Conservation (phyloP, 2,888 invertebrate genomes). For the Brachyptera risi region DNA sequence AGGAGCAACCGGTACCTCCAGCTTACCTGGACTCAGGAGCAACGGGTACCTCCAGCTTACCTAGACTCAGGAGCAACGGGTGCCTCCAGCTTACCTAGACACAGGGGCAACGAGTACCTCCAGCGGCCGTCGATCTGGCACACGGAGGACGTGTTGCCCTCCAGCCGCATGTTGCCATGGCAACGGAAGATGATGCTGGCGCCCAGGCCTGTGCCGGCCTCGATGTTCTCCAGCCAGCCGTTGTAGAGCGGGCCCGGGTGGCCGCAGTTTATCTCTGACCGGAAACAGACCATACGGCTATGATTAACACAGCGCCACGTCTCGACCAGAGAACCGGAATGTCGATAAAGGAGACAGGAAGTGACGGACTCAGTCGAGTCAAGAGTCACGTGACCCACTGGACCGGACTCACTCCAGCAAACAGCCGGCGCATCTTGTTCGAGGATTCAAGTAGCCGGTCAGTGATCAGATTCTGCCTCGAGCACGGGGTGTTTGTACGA, state of each 20-base stretch:
- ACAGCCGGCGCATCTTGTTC: no score
- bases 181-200: conserved; percentile 92
- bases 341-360: no score
- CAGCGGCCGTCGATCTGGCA: conserved; percentile 93
- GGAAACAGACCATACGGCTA: conserved; percentile 32
- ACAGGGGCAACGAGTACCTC: conserved; percentile 89
- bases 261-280: conserved; percentile 92
- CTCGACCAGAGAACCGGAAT: no score
- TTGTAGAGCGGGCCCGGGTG: conserved; percentile 91
- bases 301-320: no score
- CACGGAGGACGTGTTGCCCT: conserved; percentile 83
- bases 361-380: no score
- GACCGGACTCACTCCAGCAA: no score
- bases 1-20: no score
- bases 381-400: no score
- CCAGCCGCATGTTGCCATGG: conserved; percentile 85
- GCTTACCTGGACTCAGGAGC: conserved; percentile 83
- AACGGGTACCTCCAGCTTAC: conserved; percentile 89
- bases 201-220: conserved; percentile 84
- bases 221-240: conserved; percentile 91
- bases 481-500: no score
- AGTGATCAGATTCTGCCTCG: no score
- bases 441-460: no score
- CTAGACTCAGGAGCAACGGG: conserved; percentile 87
- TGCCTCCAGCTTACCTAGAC: conserved; percentile 78